These are phyloP conservation scores for Lutraria rhynchaena DNA, from an alignment of 1,140 invertebrate genomes.

Conservation along the genomic window DNA sequence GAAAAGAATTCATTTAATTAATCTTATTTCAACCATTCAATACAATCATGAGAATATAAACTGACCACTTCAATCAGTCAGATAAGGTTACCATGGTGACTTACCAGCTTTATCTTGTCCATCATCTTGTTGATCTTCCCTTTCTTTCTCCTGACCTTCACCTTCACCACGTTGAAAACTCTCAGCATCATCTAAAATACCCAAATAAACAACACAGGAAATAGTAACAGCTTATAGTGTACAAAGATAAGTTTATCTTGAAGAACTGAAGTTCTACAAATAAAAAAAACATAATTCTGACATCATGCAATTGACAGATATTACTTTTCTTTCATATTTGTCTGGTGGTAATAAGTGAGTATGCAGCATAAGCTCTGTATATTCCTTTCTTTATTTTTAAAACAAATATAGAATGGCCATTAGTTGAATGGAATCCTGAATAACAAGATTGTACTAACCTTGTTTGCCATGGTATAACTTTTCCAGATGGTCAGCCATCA, in stretches of 20 bases:
- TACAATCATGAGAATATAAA: not conserved
- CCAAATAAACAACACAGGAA: not conserved
- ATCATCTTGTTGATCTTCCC: conserved; percentile 41
- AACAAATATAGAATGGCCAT: too few relatives aligned
- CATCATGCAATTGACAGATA: too few relatives aligned
- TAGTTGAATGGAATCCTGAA: too few relatives aligned
- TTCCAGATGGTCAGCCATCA: conserved; percentile 71
- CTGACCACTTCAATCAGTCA: not conserved
- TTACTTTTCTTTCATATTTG: too few relatives aligned
- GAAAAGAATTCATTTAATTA: not conserved
- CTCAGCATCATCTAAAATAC: conserved; percentile 44
- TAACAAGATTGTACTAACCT: conserved; percentile 35
- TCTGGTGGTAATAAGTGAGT: too few relatives aligned
- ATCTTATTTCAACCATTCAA: not conserved
- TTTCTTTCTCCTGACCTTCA: conserved; percentile 65
- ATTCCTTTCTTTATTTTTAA: too few relatives aligned
- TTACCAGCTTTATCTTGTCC: conserved; percentile 55
- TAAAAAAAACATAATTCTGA: too few relatives aligned
- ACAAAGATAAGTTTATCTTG: too few relatives aligned
- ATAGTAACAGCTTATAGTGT: too few relatives aligned
- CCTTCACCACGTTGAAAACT: conserved; percentile 65
- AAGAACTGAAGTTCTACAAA: too few relatives aligned
- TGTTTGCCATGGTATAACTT: conserved; percentile 60
- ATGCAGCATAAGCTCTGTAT: too few relatives aligned
- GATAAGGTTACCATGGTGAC: too few relatives aligned